Evolutionary conservation across 2,113 vertebrate genomes (phyloP).

Genomic region (Chionomys nivalis): DNA sequence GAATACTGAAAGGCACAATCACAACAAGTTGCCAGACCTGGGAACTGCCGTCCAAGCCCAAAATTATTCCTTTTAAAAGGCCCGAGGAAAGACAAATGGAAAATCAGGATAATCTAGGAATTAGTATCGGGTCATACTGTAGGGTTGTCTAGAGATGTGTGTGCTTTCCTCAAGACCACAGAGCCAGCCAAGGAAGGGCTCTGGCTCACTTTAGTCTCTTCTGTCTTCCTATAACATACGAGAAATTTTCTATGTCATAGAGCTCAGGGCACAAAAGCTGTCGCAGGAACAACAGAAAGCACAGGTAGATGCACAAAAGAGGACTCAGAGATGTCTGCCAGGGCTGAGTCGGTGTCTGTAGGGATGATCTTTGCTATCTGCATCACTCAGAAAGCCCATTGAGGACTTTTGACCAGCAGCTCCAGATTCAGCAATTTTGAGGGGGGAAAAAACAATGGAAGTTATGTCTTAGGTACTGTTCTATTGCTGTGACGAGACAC

Average conservation of each 20-base stretch:
- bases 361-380: not conserved
- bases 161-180: not conserved
- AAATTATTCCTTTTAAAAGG: not conserved
- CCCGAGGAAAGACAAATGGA: not conserved
- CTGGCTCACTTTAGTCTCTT: not conserved
- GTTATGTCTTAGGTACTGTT: not conserved
- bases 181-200: not conserved
- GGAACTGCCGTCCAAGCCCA: not conserved
- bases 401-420: not conserved
- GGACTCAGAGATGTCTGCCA: not conserved
- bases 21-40: constrained; percentile 1
- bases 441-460: not conserved
- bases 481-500: not conserved
- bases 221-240: constrained; percentile 13
- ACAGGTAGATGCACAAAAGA: not conserved
- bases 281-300: not conserved
- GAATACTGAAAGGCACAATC: constrained; percentile 15
- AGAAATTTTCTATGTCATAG: not conserved
- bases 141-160: not conserved
- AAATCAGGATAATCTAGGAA: not conserved
- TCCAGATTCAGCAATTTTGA: not conserved
- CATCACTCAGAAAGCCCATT: not conserved
- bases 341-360: not conserved
- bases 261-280: not conserved
- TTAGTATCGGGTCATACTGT: not conserved